These are phyloP conservation scores for Botia kubotai DNA, from an alignment of 2,797 vertebrate species.

Conservation along the genomic window DNA sequence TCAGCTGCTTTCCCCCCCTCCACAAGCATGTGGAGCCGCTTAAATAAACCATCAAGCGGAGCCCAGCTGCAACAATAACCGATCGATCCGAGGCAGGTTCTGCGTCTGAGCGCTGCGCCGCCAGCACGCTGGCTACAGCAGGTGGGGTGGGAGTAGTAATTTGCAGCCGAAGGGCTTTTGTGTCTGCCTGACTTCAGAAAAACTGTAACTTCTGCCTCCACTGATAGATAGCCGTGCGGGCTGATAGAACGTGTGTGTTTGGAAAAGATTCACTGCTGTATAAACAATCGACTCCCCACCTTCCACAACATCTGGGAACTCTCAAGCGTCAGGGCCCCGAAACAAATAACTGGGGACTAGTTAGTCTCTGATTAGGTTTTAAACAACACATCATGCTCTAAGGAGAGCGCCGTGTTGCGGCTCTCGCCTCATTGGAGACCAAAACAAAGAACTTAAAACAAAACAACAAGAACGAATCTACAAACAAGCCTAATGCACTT, in stretches of 20 bases:
- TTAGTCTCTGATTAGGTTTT: conserved; percentile 86
- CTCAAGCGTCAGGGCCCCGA: conserved; percentile 79
- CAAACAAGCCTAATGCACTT: conserved; percentile 53
- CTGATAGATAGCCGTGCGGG: conserved; percentile 81
- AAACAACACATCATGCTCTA: conserved; percentile 82
- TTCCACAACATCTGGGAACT: conserved; percentile 86
- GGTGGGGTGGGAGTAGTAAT: conserved; percentile 91
- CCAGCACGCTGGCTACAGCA: conserved; percentile 89
- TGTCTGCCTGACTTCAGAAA: conserved; percentile 82
- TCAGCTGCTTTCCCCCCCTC: conserved; percentile 96
- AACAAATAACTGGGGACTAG: conserved; percentile 85
- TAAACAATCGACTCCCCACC: conserved; percentile 87
- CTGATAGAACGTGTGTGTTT: conserved; percentile 84
- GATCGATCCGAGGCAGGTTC: conserved; percentile 97
- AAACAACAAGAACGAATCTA: conserved; percentile 43
- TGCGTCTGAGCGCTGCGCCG: conserved; percentile 86
- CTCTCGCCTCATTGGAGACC: conserved; percentile 67
- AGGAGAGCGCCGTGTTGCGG: conserved; percentile 55
- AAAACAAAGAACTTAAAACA: conserved; percentile 65
- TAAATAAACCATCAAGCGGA: conserved; percentile 96
- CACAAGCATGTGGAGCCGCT: conserved; percentile 99
- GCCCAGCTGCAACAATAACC: conserved; percentile 98
- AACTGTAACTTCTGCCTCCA: conserved; percentile 85
- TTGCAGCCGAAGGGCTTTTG: conserved; percentile 84
- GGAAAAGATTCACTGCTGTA: conserved; percentile 83